phyloP scores from a whole-genome alignment of 2,797 vertebrate species.

The Sebastes aleutianus region DNA sequence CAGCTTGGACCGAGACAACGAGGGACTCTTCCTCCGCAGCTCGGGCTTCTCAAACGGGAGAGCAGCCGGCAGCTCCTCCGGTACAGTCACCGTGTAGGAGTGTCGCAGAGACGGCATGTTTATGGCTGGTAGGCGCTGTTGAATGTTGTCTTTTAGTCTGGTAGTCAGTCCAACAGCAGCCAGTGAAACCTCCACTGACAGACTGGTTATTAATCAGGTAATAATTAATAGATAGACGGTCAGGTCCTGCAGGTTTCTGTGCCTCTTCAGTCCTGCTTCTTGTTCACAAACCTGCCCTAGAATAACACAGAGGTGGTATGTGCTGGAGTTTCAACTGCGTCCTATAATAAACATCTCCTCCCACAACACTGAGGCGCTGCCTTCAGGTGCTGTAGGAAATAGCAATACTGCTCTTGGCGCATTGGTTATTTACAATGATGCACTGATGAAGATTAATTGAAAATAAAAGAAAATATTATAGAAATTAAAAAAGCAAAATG shows the following conservation, averaged over 20 bases:
- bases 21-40: constrained; percentile 63
- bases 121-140: neutral
- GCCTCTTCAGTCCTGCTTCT: neutral
- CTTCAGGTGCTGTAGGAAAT: constrained; percentile 33
- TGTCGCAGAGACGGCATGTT: constrained; percentile 82
- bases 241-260: neutral
- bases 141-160: neutral
- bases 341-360: constrained; percentile 35
- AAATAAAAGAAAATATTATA: too few relatives aligned
- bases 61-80: constrained; percentile 53
- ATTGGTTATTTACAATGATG: too few relatives aligned
- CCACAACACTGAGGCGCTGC: constrained; percentile 32
- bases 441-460: rapidly evolving
- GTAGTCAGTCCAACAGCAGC: too few relatives aligned
- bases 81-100: constrained; percentile 86
- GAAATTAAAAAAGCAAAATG: too few relatives aligned
- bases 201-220: too few relatives aligned
- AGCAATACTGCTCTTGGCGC: rapidly evolving
- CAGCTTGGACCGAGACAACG: constrained; percentile 83
- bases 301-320: neutral
- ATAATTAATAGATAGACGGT: neutral
- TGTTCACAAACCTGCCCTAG: neutral
- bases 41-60: constrained; percentile 28
- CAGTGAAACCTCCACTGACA: too few relatives aligned
- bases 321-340: constrained; percentile 45